Evolutionary conservation across 2,888 invertebrate genomes (phyloP).

Genomic region (Bembecia ichneumoniformis): DNA sequence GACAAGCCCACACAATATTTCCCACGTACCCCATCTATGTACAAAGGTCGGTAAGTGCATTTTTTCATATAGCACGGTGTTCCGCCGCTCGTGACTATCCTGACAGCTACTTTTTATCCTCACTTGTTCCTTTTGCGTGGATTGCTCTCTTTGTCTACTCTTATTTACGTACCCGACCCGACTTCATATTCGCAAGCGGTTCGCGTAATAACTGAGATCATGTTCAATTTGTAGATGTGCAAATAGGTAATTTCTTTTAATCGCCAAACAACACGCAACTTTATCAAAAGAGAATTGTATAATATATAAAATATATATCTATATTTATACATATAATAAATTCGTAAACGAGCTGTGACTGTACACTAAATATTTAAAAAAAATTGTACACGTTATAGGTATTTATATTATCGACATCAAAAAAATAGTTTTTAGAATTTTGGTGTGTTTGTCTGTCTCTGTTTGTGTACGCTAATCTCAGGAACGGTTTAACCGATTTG

Average conservation of each 20-base stretch:
- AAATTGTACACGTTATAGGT: no score
- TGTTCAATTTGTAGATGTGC: slow-evolving; percentile 14
- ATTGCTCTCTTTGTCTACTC: slow-evolving; percentile 64
- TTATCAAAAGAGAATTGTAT: no score
- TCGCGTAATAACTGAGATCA: slow-evolving; percentile 19
- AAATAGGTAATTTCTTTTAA: slow-evolving; percentile 8
- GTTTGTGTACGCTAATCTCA: no score
- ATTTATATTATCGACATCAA: no score
- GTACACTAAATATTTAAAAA: no score
- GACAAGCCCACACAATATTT: neutral
- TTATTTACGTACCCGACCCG: slow-evolving; percentile 55
- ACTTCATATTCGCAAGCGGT: slow-evolving; percentile 27
- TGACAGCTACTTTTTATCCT: slow-evolving; percentile 69
- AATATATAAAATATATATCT: no score
- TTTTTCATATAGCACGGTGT: slow-evolving; percentile 49
- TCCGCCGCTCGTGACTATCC: slow-evolving; percentile 53
- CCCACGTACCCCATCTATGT: neutral
- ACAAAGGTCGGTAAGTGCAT: slow-evolving; percentile 3
- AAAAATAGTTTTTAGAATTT: no score
- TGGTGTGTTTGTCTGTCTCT: no score
- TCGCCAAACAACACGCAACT: no score
- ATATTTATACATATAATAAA: no score
- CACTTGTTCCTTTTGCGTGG: slow-evolving; percentile 46
- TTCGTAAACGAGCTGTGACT: no score
- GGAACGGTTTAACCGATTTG: no score